Evolutionary conservation across 2,797 vertebrate species (phyloP).

Genomic region (Dendrocincla fuliginosa): DNA sequence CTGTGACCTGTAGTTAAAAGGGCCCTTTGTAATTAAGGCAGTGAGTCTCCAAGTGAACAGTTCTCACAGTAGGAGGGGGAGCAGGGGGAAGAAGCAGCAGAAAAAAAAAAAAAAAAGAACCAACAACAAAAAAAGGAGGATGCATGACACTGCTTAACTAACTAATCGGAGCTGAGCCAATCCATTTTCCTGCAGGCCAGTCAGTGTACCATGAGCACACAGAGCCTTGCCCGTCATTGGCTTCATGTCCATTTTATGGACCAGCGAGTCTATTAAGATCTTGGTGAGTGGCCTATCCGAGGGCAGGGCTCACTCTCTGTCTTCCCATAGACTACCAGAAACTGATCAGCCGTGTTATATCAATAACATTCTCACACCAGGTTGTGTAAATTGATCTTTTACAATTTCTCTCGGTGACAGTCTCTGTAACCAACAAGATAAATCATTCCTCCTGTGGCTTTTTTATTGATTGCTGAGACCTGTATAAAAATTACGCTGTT

Average conservation of each 20-base stretch:
- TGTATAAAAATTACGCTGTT: constrained; percentile 84
- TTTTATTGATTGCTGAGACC: constrained; percentile 87
- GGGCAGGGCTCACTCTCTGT: constrained; percentile 30
- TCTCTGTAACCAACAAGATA: constrained; percentile 88
- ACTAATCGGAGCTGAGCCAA: constrained; percentile 72
- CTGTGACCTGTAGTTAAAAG: constrained; percentile 83
- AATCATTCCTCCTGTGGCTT: constrained; percentile 88
- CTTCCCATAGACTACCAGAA: constrained; percentile 73
- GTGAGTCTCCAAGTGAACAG: constrained; percentile 77
- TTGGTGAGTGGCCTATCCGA: constrained; percentile 64
- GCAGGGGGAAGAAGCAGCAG: background rate
- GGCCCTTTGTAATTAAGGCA: constrained; percentile 84
- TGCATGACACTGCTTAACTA: constrained; percentile 70
- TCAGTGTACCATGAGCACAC: constrained; percentile 4
- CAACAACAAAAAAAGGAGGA: background rate
- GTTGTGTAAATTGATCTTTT: constrained; percentile 95
- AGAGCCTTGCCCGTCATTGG: constrained; percentile 70
- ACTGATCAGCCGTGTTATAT: constrained; percentile 85
- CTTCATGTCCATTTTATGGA: constrained; percentile 74
- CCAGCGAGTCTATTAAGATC: constrained; percentile 79
- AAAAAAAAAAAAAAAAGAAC: background rate
- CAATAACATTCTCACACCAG: constrained; percentile 87
- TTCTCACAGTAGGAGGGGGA: constrained; percentile 78
- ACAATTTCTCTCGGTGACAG: constrained; percentile 91
- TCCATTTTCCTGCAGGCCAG: constrained; percentile 57